Evolutionary conservation across 2,797 vertebrate species (phyloP).

Genomic region (Myripristis jacobus): DNA sequence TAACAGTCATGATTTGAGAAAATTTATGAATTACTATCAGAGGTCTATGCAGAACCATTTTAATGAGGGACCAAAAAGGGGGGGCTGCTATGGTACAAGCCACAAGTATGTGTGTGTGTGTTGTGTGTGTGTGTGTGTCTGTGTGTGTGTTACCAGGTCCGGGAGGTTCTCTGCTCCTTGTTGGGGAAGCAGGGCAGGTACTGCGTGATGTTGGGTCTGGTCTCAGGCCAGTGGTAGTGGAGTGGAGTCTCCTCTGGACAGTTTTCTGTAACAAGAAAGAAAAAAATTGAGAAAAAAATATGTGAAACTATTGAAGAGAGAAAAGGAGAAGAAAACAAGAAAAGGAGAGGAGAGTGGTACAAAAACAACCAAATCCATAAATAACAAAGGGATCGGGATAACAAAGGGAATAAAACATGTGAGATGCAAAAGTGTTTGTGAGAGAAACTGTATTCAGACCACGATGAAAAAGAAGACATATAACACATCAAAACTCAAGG

Average conservation of each 20-base stretch:
- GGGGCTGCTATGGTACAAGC: too few species aligned
- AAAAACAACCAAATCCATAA: background rate
- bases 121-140: constrained; percentile 11
- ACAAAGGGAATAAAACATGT: background rate
- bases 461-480: too few species aligned
- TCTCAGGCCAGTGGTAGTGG: constrained; percentile 88
- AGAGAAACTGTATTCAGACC: too few species aligned
- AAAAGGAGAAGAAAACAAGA: background rate
- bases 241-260: constrained; percentile 83
- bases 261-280: constrained; percentile 75
- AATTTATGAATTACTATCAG: too few species aligned
- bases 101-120: too few species aligned
- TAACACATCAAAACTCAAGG: too few species aligned
- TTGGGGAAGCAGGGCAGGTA: constrained; percentile 85
- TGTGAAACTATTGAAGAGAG: too few species aligned
- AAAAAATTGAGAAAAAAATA: background rate
- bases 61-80: too few species aligned
- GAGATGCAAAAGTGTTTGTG: too few species aligned
- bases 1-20: too few species aligned
- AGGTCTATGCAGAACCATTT: too few species aligned
- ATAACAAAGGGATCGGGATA: background rate
- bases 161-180: constrained; percentile 83
- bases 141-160: constrained; percentile 87
- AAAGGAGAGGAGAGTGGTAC: background rate
- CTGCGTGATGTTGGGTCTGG: constrained; percentile 78